Conservation (phyloP, 2,888 invertebrate species). For the Mystacides longicornis region DNA sequence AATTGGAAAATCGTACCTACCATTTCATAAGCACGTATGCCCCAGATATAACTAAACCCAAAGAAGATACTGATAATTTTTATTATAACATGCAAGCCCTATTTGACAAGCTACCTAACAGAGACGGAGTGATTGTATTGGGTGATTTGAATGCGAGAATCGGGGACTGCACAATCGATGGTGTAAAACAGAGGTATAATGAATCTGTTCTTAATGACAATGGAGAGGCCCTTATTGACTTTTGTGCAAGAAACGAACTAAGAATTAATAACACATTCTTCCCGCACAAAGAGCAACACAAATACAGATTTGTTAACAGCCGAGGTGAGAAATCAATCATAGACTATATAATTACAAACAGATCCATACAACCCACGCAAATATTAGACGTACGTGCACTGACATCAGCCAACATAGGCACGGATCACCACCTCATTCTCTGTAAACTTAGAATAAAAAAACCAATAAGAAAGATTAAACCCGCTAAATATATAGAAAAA, state of each 20-base stretch:
- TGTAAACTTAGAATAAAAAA: constrained; percentile 13
- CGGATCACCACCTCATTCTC: constrained; percentile 20
- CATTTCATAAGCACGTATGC: too few relatives aligned
- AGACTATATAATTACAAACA: constrained; percentile 20
- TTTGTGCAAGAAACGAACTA: too few relatives aligned
- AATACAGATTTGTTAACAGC: constrained; percentile 19
- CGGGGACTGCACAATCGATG: constrained; percentile 13
- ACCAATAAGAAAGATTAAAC: constrained; percentile 4
- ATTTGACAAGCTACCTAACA: too few relatives aligned
- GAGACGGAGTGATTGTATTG: too few relatives aligned
- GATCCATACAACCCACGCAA: constrained; percentile 11
- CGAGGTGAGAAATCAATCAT: constrained; percentile 19
- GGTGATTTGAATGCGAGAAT: too few relatives aligned
- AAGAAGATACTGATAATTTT: too few relatives aligned
- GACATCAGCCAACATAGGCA: constrained; percentile 17
- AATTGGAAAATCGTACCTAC: too few relatives aligned
- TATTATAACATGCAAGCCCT: too few relatives aligned
- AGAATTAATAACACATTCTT: too few relatives aligned
- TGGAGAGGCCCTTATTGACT: constrained; percentile 17
- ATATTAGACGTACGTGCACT: constrained; percentile 18
- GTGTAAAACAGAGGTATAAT: constrained; percentile 20
- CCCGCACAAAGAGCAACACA: constrained; percentile 18
- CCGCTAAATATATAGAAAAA: constrained; percentile 4
- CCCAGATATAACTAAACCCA: too few relatives aligned
- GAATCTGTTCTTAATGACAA: constrained; percentile 17